Evolutionary conservation across 2,888 invertebrate genomes (phyloP).

Genomic region (Lithophane ornitopus): DNA sequence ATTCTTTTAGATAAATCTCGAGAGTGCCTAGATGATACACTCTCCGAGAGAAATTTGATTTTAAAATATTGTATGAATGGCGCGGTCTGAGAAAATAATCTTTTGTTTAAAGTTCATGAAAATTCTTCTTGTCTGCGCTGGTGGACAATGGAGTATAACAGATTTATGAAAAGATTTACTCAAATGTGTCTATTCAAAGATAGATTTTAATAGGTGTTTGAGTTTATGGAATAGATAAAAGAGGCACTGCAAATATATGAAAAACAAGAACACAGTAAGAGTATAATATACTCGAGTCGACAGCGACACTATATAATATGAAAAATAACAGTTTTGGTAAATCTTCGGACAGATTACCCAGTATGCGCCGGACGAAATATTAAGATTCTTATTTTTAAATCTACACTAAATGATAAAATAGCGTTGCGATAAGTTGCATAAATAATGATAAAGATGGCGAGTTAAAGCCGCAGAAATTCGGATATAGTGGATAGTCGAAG

Average conservation of each 20-base stretch:
- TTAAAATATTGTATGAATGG: conserved; percentile 34
- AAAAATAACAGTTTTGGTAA: background rate
- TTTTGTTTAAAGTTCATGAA: conserved; percentile 34
- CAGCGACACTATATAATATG: background rate
- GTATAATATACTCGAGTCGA: background rate
- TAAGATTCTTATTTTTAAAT: background rate
- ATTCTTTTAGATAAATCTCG: conserved; percentile 53
- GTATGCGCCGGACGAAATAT: background rate
- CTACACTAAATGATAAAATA: background rate
- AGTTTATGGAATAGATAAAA: background rate
- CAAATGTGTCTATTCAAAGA: background rate
- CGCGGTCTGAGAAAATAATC: conserved; percentile 12
- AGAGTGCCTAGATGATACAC: conserved; percentile 35
- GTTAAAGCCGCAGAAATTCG: conserved; percentile 28
- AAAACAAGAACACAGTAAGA: background rate
- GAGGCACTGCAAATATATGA: background rate
- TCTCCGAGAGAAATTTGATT: conserved; percentile 34
- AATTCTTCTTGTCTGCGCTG: conserved; percentile 16
- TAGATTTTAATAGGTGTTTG: background rate
- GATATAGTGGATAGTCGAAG: conserved; percentile 25
- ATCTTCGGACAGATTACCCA: background rate
- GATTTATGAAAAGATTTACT: background rate
- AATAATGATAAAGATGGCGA: conserved; percentile 22
- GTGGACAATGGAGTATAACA: conserved; percentile 9
- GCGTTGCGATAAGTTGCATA: background rate